Evolutionary conservation across 1,140 invertebrate species (phyloP).

Genomic region (Cyrtorhinus lividipennis): DNA sequence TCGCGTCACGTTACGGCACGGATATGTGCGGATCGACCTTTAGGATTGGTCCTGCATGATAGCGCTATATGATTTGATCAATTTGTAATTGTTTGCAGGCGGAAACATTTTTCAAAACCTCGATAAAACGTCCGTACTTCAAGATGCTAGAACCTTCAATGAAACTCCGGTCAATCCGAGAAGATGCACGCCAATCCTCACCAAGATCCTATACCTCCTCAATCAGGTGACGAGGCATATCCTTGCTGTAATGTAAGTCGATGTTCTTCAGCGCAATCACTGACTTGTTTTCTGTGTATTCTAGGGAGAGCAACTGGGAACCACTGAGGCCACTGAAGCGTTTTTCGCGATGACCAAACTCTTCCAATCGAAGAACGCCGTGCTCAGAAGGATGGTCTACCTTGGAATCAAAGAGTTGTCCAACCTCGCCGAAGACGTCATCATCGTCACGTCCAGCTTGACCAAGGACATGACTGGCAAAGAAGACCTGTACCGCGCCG

Average conservation of each 20-base stretch:
- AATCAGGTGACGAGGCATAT: constrained; percentile 64
- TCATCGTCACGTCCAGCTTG: constrained; percentile 93
- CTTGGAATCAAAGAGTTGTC: constrained; percentile 95
- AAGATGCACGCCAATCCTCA: constrained; percentile 92
- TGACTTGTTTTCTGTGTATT: too few species aligned
- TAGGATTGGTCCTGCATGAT: too few species aligned
- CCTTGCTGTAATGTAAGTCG: too few species aligned
- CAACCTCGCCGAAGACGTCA: constrained; percentile 91
- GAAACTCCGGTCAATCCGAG: constrained; percentile 91
- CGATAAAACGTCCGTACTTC: constrained; percentile 91
- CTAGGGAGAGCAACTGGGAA: constrained; percentile 74
- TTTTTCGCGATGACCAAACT: constrained; percentile 99
- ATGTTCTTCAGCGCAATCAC: too few species aligned
- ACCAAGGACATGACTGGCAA: constrained; percentile 99
- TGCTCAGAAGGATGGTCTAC: constrained; percentile 87
- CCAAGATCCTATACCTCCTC: constrained; percentile 89
- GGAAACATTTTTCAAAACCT: constrained; percentile 83
- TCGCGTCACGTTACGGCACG: too few species aligned
- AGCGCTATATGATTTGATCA: too few species aligned
- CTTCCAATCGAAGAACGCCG: constrained; percentile 94
- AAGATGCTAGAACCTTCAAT: constrained; percentile 94
- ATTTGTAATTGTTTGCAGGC: constrained; percentile 43
- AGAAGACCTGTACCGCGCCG: constrained; percentile 88
- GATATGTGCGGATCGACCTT: too few species aligned
- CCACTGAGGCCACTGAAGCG: constrained; percentile 91